Base-by-base conservation (phyloP, 2,888 invertebrate genomes). In the Bimastos eiseni region DNA sequence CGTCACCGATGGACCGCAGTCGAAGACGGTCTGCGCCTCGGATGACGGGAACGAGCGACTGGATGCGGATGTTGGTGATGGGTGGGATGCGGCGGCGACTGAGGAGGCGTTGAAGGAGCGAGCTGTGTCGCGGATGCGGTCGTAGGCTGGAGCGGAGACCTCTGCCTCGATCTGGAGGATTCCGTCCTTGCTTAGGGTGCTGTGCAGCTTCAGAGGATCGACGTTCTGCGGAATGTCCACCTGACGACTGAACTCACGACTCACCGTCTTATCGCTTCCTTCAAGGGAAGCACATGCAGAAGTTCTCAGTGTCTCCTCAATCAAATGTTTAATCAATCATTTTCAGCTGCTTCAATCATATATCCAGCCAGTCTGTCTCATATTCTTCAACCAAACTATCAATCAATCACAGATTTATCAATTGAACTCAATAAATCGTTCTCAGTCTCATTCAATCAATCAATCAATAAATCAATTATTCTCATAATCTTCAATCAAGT, bases 1-100 rank as follows among this genome's bases (percentile, higher is more conserved):
- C 1, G 94, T 94, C 88, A 94, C 92, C 90, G 94, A 93, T 19
- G 94, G 94, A 83, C 91, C 91, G 38, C 88, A n/a, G n/a, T 90
- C n/a, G 83, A 44, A 90, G 83, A 89, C 44, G 44, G 86, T 37
- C 30, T 70, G 89, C 2, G 19, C n/a, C 36, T 36, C 24, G n/a
- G 41, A 49, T 38, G 49, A 24, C 19, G 41, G 44, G 89, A 91
- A 34, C 34, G n/a, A 86, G 33, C n/a, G 38, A 19, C 24, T 5
- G 83, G 89, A 34, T 89, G 33, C 37, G 83, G 30, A 36, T 91
- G 30, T n/a, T 86, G 41, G 83, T 88, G 88, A 38, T 34, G 55
- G 55, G 41, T 36, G 49, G 37, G 36, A n/a, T 49, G 34, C 37
- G 34, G 24, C 37, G 37, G n/a, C n/a, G n/a, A n/a, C 84, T 36